These are phyloP conservation scores for Lepus oiostolus DNA, from an alignment of 2,797 vertebrate genomes.

Conservation along the genomic window DNA sequence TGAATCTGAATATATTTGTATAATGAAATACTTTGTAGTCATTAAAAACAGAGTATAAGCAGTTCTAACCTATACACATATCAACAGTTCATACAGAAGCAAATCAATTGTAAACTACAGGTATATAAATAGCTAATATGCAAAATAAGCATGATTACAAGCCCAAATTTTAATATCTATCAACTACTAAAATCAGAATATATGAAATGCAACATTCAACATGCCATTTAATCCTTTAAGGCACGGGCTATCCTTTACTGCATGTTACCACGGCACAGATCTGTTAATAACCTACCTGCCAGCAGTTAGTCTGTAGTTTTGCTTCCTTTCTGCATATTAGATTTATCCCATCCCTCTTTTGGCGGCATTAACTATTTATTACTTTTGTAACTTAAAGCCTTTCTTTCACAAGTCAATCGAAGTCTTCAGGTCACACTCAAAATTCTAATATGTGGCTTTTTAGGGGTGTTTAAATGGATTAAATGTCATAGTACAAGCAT, in stretches of 20 bases:
- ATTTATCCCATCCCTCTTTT: not conserved
- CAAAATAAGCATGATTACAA: not conserved
- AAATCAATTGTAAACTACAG: conserved; percentile 38
- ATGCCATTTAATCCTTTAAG: not conserved
- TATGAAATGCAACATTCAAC: not conserved
- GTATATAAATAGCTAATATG: not conserved
- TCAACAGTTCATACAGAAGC: no score
- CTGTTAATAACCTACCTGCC: not conserved
- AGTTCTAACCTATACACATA: not conserved
- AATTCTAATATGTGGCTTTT: not conserved
- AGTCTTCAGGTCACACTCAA: not conserved
- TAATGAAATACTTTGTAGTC: not conserved
- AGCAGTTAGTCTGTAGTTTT: not conserved
- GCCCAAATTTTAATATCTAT: not conserved
- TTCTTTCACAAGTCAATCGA: not conserved
- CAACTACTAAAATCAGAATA: not conserved
- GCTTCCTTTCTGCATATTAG: not conserved
- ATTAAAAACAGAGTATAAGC: not conserved
- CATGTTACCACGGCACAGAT: not conserved
- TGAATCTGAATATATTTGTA: not conserved
- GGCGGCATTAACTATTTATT: not conserved
- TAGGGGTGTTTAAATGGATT: not conserved
- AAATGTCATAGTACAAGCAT: not conserved
- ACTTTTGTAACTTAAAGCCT: not conserved
- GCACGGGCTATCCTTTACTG: not conserved